A percentile compares a stretch with the other conserved stretches of the same genome.
Conservation (phyloP, 2,797 vertebrate genomes). For the Sebastes diaconus region DNA sequence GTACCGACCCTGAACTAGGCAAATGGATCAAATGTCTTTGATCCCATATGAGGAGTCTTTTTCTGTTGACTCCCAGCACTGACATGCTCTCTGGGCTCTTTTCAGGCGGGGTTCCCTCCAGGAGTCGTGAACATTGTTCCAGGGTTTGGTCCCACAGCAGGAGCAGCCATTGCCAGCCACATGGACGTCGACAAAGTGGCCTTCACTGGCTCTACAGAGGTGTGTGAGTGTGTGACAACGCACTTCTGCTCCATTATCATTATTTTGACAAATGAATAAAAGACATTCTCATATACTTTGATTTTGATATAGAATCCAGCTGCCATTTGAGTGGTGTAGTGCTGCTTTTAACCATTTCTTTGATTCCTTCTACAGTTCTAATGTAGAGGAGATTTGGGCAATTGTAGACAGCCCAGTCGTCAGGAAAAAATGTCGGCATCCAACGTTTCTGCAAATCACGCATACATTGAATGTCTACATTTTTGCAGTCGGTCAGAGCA, state of each 20-base stretch:
- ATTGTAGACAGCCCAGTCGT: not conserved
- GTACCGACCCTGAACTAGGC: not conserved
- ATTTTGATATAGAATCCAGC: not conserved
- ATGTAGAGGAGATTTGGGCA: not conserved
- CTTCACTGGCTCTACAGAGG: conserved; percentile 96
- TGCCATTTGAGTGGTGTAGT: not conserved
- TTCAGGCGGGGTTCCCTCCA: conserved; percentile 85
- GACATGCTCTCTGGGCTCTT: not conserved
- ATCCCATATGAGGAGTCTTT: not conserved
- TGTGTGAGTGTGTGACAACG: conserved; percentile 48
- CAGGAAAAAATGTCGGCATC: too few species aligned
- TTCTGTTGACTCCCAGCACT: not conserved
- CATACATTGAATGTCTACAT: too few species aligned
- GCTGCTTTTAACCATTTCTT: not conserved
- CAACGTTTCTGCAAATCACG: too few species aligned
- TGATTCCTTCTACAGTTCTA: not conserved
- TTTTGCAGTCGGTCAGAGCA: too few species aligned
- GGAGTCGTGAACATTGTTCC: conserved; percentile 96
- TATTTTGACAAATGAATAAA: not conserved
- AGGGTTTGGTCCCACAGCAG: conserved; percentile 91
- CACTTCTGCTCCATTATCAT: not conserved
- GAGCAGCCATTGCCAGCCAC: conserved; percentile 91
- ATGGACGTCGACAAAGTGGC: conserved; percentile 92
- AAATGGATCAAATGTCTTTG: not conserved
- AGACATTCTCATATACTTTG: not conserved